These are phyloP conservation scores for Saccopteryx bilineata DNA, from an alignment of 2,113 vertebrate species.

Conservation along the genomic window DNA sequence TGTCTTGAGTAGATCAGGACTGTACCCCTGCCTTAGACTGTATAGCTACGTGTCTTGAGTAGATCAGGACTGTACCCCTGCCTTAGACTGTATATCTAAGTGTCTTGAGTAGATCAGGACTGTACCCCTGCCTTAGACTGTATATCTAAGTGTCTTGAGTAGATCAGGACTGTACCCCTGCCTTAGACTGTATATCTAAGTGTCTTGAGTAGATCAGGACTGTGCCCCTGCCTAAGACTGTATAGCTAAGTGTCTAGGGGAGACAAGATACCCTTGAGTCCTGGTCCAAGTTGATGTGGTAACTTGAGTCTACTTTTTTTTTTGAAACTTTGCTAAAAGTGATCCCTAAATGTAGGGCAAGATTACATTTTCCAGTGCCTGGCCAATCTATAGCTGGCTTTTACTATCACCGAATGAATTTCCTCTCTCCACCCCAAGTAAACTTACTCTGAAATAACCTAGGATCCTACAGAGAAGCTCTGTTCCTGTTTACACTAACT, in stretches of 20 bases:
- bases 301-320: background rate
- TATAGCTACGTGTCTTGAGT: background rate
- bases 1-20: background rate
- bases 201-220: background rate
- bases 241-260: background rate
- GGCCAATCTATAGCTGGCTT: background rate
- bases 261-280: background rate
- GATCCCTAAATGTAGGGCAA: background rate
- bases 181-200: background rate
- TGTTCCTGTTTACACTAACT: background rate
- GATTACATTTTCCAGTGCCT: conserved; percentile 1
- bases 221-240: background rate
- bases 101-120: background rate
- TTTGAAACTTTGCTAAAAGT: background rate
- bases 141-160: background rate
- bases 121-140: background rate
- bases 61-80: background rate
- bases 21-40: background rate
- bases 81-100: background rate
- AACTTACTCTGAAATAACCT: conserved; percentile 6
- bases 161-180: background rate
- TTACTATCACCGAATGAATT: conserved; percentile 24
- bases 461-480: background rate
- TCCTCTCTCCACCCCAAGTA: background rate
- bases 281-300: background rate